These are phyloP conservation scores for Epinephelus coioides DNA, from an alignment of 2,797 vertebrate genomes.

Conservation along the genomic window DNA sequence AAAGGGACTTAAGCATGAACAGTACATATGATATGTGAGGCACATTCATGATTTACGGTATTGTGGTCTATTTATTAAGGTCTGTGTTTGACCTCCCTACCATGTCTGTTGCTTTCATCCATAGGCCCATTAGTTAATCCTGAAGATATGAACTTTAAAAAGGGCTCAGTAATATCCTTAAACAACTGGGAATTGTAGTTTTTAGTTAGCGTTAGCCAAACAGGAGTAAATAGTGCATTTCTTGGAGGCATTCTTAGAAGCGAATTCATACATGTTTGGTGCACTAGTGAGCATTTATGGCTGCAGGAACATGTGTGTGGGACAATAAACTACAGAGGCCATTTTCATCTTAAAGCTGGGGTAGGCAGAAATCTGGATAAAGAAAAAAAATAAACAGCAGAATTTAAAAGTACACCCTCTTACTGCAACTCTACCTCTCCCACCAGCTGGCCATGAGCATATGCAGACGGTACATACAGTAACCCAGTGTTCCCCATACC, in stretches of 20 bases:
- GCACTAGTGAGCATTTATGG: background rate
- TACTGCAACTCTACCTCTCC: no score
- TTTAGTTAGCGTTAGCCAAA: background rate
- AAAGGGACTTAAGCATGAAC: background rate
- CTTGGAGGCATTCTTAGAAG: background rate
- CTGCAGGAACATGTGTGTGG: background rate
- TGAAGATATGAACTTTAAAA: background rate
- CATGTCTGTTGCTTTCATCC: background rate
- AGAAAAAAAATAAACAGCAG: no score
- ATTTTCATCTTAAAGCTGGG: background rate
- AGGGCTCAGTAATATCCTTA: background rate
- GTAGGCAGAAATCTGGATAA: no score
- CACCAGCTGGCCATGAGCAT: no score
- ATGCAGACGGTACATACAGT: no score
- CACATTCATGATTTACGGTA: conserved; percentile 1
- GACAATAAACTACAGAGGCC: background rate
- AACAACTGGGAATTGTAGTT: background rate
- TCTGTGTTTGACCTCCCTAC: background rate
- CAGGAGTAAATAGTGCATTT: background rate
- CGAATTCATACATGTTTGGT: background rate
- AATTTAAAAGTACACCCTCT: no score
- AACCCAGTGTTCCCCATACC: no score
- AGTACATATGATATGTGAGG: background rate
- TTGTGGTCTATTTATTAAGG: background rate
- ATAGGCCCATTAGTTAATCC: background rate